Evolutionary conservation across 2,888 invertebrate species (phyloP), one percentile per base, ranked within the genome.

Genomic region (Melieria crassipennis): DNA sequence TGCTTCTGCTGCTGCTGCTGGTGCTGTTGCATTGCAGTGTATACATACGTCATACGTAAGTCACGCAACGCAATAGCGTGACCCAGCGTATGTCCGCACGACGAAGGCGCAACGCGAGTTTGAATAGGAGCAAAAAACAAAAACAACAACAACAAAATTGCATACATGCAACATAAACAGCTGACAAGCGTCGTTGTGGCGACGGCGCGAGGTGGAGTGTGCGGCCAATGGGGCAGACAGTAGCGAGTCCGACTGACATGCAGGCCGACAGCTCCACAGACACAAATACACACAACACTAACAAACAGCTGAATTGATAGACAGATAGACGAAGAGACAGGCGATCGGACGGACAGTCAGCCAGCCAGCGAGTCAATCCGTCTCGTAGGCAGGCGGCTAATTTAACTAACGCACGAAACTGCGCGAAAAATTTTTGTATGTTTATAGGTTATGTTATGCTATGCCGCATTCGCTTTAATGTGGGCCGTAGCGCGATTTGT

Each of bases 371-470:
- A 56, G 9, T 6, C n/a, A n/a, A 43, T 45, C 46, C 47, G 62
- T 62, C 46, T 46, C 67, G 50, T 69, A 62, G 69, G 56, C 69
- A 52, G 52, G 60, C 45, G 60, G 69, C 50, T 70, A 70, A 70
- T 70, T 70, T 70, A 64, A 70, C 70, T 65, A 70, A 70, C 70
- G 70, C 70, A 70, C 70, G 70, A 70, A 65, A 70, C 57, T 62
- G 48, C 43, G 47, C 46, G 61, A 63, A 61, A 67, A 45, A 67
- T 42, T 58, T 56, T 63, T 42, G 11, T 46, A 48, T 48, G 47
- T 69, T 64, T 46, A 60, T 64, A 65, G 70, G 50, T 52, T 69
- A 67, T 60, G 42, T 57, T 48, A 11, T 52, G 11, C 11, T 45
- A 42, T 13, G 6, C 7, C 10, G 42, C n/a, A 10, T 45, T 7